Evolutionary conservation across 2,888 invertebrate genomes (phyloP).

Genomic region (Lasioglossum morio): DNA sequence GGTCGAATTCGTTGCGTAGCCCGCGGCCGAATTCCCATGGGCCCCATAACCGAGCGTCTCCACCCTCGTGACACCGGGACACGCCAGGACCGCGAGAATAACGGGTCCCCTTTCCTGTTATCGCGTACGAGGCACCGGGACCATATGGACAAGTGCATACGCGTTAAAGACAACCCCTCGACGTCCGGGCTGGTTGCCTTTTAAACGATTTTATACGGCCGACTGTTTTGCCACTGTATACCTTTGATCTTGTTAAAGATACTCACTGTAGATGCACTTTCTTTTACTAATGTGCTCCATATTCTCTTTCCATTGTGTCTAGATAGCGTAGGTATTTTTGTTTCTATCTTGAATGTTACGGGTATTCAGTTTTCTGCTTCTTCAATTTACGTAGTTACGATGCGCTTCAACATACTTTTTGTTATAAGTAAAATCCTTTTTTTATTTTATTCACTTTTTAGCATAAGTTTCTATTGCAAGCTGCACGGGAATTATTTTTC

Average conservation of each 20-base stretch:
- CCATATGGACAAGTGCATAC: slow-evolving; percentile 76
- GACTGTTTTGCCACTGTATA: slow-evolving; percentile 14
- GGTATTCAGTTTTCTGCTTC: not conserved
- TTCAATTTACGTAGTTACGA: not conserved
- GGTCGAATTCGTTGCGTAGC: slow-evolving; percentile 72
- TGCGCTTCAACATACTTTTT: not conserved
- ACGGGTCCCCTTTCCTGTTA: slow-evolving; percentile 68
- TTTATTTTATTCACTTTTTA: not conserved
- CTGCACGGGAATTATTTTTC: not conserved
- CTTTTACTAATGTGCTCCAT: not conserved
- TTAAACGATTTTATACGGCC: slow-evolving; percentile 57
- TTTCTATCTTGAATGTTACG: not conserved
- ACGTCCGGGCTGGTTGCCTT: slow-evolving; percentile 43
- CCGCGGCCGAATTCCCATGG: slow-evolving; percentile 81
- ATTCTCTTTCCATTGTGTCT: not conserved
- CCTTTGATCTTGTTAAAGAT: slow-evolving; percentile 24
- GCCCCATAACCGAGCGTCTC: slow-evolving; percentile 80
- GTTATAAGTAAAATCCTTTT: not conserved
- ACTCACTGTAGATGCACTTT: not conserved
- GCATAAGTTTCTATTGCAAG: too few species aligned
- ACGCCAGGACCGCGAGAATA: slow-evolving; percentile 55
- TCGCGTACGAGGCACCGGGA: slow-evolving; percentile 67
- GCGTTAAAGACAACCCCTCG: slow-evolving; percentile 67
- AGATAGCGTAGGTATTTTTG: not conserved
- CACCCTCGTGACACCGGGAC: slow-evolving; percentile 67